A percentile compares a stretch with the other conserved stretches of the same genome.
Conservation (phyloP, 2,888 invertebrate genomes). For the Cotesia congregata region DNA sequence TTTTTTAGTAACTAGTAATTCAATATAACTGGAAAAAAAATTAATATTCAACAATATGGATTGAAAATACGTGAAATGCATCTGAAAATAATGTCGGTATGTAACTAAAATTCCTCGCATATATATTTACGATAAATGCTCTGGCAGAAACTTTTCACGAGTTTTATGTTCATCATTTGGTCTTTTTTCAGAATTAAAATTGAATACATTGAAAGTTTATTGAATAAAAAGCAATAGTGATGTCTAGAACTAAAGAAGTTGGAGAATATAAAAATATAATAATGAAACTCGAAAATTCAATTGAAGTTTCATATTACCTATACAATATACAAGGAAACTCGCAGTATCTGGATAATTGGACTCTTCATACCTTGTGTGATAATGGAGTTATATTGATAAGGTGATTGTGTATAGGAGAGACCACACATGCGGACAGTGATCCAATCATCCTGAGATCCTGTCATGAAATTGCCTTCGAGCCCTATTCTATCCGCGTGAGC, state of each 20-base stretch:
- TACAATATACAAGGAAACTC: slow-evolving; percentile 23
- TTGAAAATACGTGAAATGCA: too few relatives aligned
- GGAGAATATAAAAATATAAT: background rate
- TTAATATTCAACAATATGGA: too few relatives aligned
- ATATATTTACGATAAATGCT: background rate
- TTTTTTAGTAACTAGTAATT: too few relatives aligned
- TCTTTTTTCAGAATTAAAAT: background rate
- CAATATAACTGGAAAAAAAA: too few relatives aligned
- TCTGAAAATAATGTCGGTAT: too few relatives aligned
- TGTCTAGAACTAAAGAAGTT: background rate
- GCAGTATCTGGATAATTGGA: slow-evolving; percentile 59
- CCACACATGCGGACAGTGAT: slow-evolving; percentile 62
- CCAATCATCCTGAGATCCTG: slow-evolving; percentile 67
- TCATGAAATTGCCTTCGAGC: slow-evolving; percentile 65
- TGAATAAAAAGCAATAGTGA: slow-evolving; percentile 14
- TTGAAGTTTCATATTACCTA: slow-evolving; percentile 52
- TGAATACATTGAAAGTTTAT: background rate
- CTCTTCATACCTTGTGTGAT: slow-evolving; percentile 53
- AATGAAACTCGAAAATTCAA: slow-evolving; percentile 42
- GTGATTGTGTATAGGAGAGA: slow-evolving; percentile 27
- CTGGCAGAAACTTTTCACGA: background rate
- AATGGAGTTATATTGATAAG: slow-evolving; percentile 64
- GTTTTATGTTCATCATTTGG: background rate
- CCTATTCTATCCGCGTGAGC: slow-evolving; percentile 64
- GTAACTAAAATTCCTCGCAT: too few relatives aligned